phyloP scores from a whole-genome alignment of 2,797 vertebrate genomes.

The Poeciliopsis presidionis region DNA sequence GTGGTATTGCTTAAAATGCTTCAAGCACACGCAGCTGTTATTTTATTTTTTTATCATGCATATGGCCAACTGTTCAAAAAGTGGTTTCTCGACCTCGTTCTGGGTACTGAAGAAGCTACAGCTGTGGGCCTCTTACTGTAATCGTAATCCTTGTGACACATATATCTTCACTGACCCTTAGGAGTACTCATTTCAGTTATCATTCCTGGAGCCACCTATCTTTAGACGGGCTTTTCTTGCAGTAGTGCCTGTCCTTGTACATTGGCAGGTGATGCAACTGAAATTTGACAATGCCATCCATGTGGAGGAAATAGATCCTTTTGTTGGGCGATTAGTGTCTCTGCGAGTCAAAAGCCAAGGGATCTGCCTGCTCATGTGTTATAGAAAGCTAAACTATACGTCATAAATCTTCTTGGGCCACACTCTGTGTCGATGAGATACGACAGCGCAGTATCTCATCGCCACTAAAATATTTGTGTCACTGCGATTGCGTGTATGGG shows the following conservation, averaged over 20 bases:
- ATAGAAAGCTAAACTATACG: constrained; percentile 35
- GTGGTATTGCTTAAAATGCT: constrained; percentile 26
- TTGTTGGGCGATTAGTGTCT: constrained; percentile 53
- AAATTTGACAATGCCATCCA: constrained; percentile 46
- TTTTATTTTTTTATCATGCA: constrained; percentile 59
- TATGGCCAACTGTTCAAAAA: constrained; percentile 63
- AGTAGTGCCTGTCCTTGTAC: constrained; percentile 48
- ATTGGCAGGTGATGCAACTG: constrained; percentile 69
- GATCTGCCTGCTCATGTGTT: constrained; percentile 33
- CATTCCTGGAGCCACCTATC: constrained; percentile 67
- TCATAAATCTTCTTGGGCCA: constrained; percentile 63
- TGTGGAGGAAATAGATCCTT: constrained; percentile 55
- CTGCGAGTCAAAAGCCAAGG: constrained; percentile 39
- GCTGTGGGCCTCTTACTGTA: constrained; percentile 73
- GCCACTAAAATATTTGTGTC: constrained; percentile 25
- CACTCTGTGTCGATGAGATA: constrained; percentile 55
- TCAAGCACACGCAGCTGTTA: constrained; percentile 66
- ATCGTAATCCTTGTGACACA: constrained; percentile 71
- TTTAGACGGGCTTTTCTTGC: constrained; percentile 44
- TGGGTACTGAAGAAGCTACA: constrained; percentile 74
- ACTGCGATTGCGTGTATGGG: constrained; percentile 55
- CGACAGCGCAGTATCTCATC: constrained; percentile 1
- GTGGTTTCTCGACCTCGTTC: constrained; percentile 59
- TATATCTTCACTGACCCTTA: constrained; percentile 69
- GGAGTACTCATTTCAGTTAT: constrained; percentile 71